Evolutionary conservation across 2,797 vertebrate species (phyloP), one percentile per base, ranked within the genome.

Genomic region (Lagorchestes hirsutus): DNA sequence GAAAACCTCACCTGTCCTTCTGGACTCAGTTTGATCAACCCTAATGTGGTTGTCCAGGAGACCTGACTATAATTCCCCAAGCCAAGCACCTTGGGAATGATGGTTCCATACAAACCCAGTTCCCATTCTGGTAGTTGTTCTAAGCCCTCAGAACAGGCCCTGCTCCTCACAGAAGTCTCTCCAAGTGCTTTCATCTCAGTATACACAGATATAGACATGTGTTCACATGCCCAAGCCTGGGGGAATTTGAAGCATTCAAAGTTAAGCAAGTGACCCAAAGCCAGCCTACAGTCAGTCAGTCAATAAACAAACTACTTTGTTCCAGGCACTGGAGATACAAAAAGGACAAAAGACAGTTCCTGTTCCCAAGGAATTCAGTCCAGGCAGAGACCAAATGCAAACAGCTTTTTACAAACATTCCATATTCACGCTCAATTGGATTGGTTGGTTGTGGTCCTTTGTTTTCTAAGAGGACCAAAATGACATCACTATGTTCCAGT

Each of bases 41-140:
- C 14, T 31, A 16, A 67, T 5, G 31, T 67, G 62, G 31, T 16
- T n/a, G 34, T 14, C 62, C 14, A 67, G 34, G 62, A 67, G n/a
- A n/a, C 34, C 34, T n/a, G 62, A 67, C 34, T 14, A 16, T 34
- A 62, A 34, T 62, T 67, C 34, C n/a, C 34, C 34, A 92, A 94
- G 94, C 16, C 50, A 62, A 87, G 93, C 50, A 92, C 95, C 96
- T 91, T 18, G 29, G 57, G 54, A 96, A 59, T 54, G 87, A 90
- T 94, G 93, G 62, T 91, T 96, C 91, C 90, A 94, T 46, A 55
- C 31, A 58, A 62, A 55, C 27, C 29, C 74, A 93, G 55, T n/a
- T 67, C 92, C 96, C 31, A 90, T 87, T 31, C 52, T 94, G 46
- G 93, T 92, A 91, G 58, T 55, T 93, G 94, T 74, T 91, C 92